Conservation (phyloP, 1,140 invertebrate species). For the Bombus sylvicola region DNA sequence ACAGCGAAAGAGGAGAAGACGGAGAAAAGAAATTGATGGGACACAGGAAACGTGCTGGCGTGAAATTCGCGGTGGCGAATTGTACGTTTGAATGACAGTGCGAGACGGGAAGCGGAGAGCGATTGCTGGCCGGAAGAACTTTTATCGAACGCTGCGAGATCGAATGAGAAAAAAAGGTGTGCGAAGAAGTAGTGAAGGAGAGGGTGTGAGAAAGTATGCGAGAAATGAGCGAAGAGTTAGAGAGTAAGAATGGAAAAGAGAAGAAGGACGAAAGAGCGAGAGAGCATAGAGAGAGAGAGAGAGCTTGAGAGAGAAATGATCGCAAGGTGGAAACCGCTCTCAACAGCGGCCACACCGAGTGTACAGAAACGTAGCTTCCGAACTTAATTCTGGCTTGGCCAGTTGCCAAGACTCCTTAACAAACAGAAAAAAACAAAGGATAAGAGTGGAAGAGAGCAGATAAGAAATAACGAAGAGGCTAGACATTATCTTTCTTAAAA, state of each 20-base stretch:
- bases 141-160: conserved; percentile 60
- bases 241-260: neutral
- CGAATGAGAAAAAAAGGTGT: conserved; percentile 24
- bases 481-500: conserved; percentile 83
- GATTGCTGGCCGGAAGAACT: conserved; percentile 56
- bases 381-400: conserved; percentile 70
- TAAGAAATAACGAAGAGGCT: conserved; percentile 74
- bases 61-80: conserved; percentile 61
- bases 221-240: neutral
- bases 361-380: conserved; percentile 70
- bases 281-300: neutral
- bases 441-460: conserved; percentile 49
- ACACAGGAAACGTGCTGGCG: conserved; percentile 27
- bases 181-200: neutral
- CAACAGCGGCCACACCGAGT: conserved; percentile 51
- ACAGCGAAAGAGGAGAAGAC: conserved; percentile 1
- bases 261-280: neutral
- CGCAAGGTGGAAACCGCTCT: conserved; percentile 51
- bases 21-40: conserved; percentile 24
- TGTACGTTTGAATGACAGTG: conserved; percentile 62
- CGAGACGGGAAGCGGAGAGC: conserved; percentile 46
- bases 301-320: conserved; percentile 24
- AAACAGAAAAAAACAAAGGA: conserved; percentile 51
- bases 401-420: conserved; percentile 66
- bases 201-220: conserved; percentile 15